Percentiles rank a stretch among this genome's conserved stretches.
These are phyloP conservation scores for Sterna hirundo DNA, from an alignment of 2,113 vertebrate species.

Conservation along the genomic window DNA sequence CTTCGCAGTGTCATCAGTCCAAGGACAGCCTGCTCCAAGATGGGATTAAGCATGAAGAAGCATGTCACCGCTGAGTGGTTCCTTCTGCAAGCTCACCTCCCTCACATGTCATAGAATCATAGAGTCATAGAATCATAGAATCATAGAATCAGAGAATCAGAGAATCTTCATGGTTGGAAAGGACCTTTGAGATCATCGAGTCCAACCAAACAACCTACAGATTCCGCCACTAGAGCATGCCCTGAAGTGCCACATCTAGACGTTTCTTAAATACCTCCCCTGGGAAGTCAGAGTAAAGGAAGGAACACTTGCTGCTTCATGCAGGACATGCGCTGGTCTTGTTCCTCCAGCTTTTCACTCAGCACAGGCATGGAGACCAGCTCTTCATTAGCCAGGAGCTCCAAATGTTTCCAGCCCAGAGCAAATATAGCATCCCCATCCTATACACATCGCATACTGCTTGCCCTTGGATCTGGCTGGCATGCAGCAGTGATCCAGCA, in stretches of 20 bases:
- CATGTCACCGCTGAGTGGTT: background rate
- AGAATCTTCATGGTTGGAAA: too few species aligned
- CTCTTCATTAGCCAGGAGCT: background rate
- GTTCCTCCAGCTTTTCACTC: background rate
- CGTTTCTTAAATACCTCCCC: too few species aligned
- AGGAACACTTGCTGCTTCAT: background rate
- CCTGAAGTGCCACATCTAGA: too few species aligned
- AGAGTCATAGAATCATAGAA: too few species aligned
- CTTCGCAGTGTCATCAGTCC: background rate
- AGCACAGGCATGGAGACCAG: background rate
- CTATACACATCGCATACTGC: fast-evolving
- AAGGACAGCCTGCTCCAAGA: background rate
- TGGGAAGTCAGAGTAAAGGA: background rate
- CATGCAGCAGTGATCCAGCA: background rate
- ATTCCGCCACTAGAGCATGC: too few species aligned
- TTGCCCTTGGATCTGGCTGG: background rate
- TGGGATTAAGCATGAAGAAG: background rate
- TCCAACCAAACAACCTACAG: too few species aligned
- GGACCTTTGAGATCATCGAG: too few species aligned
- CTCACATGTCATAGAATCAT: too few species aligned
- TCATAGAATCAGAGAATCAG: too few species aligned
- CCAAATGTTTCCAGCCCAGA: background rate
- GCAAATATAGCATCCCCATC: background rate
- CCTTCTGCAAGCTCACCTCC: background rate
- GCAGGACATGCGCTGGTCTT: background rate